A percentile compares a stretch with the other conserved stretches of the same genome.
These are phyloP conservation scores for Apis laboriosa DNA, from an alignment of 1,140 invertebrate species.

Conservation along the genomic window DNA sequence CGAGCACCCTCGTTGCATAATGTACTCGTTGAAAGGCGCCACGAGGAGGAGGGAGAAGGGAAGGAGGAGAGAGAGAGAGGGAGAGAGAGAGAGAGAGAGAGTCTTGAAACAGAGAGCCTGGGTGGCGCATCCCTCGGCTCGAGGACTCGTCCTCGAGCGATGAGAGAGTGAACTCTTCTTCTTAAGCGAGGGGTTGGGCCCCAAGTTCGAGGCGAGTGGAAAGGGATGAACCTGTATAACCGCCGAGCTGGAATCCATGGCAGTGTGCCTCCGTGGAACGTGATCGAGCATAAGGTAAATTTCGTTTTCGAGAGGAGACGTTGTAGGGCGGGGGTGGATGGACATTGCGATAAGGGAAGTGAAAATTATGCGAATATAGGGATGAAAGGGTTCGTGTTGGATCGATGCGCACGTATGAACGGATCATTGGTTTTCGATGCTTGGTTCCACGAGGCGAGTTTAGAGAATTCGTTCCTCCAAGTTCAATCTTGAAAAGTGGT, in stretches of 20 bases:
- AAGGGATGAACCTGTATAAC: neutral
- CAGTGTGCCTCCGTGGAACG: slow-evolving; percentile 52
- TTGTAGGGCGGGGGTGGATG: neutral
- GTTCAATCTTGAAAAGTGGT: neutral
- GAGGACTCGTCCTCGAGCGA: slow-evolving; percentile 43
- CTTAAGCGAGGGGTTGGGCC: neutral
- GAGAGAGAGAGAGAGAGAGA: slow-evolving; percentile 35
- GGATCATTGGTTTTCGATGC: neutral
- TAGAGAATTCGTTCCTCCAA: neutral
- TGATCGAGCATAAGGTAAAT: slow-evolving; percentile 58
- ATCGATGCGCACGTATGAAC: neutral
- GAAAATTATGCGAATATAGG: slow-evolving; percentile 42
- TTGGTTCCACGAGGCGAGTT: neutral
- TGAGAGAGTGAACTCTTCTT: slow-evolving; percentile 50
- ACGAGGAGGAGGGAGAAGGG: neutral
- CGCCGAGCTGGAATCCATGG: slow-evolving; percentile 27
- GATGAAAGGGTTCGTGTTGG: neutral
- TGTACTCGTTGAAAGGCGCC: slow-evolving; percentile 55
- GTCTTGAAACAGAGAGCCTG: slow-evolving; percentile 37
- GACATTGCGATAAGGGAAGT: neutral
- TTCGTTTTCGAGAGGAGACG: slow-evolving; percentile 1
- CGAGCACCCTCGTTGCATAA: slow-evolving; percentile 66
- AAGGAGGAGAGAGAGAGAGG: slow-evolving; percentile 32
- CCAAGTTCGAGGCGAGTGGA: neutral
- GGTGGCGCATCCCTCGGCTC: slow-evolving; percentile 45